A percentile compares a stretch with the other conserved stretches of the same genome.
These are phyloP conservation scores for Botia kubotai DNA, from an alignment of 2,797 vertebrate genomes.

Conservation along the genomic window DNA sequence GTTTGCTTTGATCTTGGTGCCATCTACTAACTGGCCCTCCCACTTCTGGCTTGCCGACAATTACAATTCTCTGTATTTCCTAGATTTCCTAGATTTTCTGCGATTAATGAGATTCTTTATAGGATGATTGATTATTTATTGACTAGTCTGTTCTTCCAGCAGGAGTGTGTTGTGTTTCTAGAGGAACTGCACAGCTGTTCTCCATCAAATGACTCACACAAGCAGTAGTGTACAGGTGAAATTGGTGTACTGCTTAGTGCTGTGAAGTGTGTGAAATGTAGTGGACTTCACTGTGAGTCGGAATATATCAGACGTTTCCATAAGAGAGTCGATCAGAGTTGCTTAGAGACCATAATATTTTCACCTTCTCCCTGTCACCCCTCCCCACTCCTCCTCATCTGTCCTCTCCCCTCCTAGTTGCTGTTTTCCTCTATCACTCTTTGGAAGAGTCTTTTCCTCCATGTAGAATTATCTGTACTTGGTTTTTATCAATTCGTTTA, in stretches of 20 bases:
- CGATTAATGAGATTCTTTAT: slow-evolving; percentile 54
- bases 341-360: slow-evolving; percentile 45
- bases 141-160: slow-evolving; percentile 41
- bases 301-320: slow-evolving; percentile 35
- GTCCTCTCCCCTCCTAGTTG: background rate
- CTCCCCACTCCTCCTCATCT: slow-evolving; percentile 25
- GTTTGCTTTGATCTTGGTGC: slow-evolving; percentile 34
- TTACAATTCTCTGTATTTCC: slow-evolving; percentile 50
- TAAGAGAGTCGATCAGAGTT: slow-evolving; percentile 49
- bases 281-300: slow-evolving; percentile 35
- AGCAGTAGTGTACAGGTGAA: slow-evolving; percentile 21
- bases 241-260: background rate
- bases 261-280: slow-evolving; percentile 27
- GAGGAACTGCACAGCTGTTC: background rate
- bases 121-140: slow-evolving; percentile 44
- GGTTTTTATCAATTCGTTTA: background rate
- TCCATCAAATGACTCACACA: background rate
- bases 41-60: slow-evolving; percentile 29
- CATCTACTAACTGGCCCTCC: slow-evolving; percentile 31
- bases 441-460: slow-evolving; percentile 4
- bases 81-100: slow-evolving; percentile 21
- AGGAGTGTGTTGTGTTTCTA: slow-evolving; percentile 14
- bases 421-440: background rate
- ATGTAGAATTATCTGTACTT: background rate
- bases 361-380: slow-evolving; percentile 30